Percentiles rank a stretch among this genome's conserved stretches.
These are phyloP conservation scores for Hirtodrosophila duncani DNA, from an alignment of 2,888 invertebrate genomes.

Conservation along the genomic window DNA sequence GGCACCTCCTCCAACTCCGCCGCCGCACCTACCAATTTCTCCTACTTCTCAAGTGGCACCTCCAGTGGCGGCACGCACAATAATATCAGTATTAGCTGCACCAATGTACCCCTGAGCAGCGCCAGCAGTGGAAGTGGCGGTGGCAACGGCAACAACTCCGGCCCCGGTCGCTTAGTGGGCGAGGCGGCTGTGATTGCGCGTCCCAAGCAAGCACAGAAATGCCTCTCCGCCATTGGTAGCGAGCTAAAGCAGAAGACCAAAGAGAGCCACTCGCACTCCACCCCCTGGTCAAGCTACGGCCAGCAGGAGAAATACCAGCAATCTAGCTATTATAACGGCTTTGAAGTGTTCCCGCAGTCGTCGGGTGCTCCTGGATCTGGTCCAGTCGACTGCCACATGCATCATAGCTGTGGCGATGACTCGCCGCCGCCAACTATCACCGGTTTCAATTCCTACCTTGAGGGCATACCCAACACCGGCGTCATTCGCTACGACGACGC, in stretches of 20 bases:
- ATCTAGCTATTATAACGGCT: conserved; percentile 76
- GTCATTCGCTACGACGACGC: conserved; percentile 78
- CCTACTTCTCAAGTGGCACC: conserved; percentile 69
- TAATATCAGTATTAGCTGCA: conserved; percentile 74
- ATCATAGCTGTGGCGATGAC: conserved; percentile 77
- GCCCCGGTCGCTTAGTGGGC: conserved; percentile 61
- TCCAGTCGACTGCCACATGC: conserved; percentile 70
- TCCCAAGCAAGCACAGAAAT: conserved; percentile 66
- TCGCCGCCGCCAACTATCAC: conserved; percentile 77
- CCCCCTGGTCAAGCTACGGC: conserved; percentile 53
- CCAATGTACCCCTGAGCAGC: conserved; percentile 60
- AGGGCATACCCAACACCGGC: conserved; percentile 77
- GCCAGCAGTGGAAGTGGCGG: conserved; percentile 13
- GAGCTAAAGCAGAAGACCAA: conserved; percentile 77
- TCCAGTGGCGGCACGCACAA: conserved; percentile 67
- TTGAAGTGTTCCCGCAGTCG: conserved; percentile 69
- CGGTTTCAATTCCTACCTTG: conserved; percentile 76
- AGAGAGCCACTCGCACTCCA: conserved; percentile 52
- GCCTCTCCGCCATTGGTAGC: conserved; percentile 77
- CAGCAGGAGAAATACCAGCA: conserved; percentile 75
- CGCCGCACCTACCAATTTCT: conserved; percentile 55
- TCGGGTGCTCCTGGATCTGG: conserved; percentile 31
- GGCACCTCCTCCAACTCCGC: conserved; percentile 7
- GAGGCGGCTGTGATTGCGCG: conserved; percentile 74
- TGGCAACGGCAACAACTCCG: conserved; percentile 22